phyloP scores from a whole-genome alignment of 2,797 vertebrate genomes.

The Pogoniulus pusillus region DNA sequence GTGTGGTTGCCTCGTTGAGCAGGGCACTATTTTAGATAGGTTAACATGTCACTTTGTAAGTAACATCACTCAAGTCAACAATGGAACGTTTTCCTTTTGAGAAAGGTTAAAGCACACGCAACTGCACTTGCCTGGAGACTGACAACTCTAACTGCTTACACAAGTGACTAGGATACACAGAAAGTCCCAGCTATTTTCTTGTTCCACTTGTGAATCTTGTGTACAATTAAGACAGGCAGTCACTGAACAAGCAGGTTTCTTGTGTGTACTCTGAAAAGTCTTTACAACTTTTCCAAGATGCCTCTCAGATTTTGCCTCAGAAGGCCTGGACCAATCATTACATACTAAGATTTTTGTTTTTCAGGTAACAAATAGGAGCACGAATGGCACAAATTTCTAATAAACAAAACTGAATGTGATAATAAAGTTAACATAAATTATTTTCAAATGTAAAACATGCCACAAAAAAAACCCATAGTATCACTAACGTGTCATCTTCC shows the following conservation, averaged over 20 bases:
- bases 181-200: background rate
- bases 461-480: background rate
- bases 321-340: background rate
- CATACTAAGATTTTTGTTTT: background rate
- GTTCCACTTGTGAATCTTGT: background rate
- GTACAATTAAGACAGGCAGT: background rate
- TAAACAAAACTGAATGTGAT: background rate
- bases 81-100: background rate
- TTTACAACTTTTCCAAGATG: background rate
- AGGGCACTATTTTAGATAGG: background rate
- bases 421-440: background rate
- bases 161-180: background rate
- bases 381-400: background rate
- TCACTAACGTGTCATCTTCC: constrained; percentile 25
- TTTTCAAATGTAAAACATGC: background rate
- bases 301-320: background rate
- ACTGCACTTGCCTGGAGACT: background rate
- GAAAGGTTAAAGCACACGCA: background rate
- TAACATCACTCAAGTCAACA: background rate
- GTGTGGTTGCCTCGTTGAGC: background rate
- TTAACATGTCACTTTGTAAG: background rate
- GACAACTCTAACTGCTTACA: background rate
- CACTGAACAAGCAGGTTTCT: background rate
- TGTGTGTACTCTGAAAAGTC: background rate
- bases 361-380: background rate